These are phyloP conservation scores for Peromyscus attwateri DNA, from an alignment of 2,797 vertebrate genomes.

Conservation along the genomic window DNA sequence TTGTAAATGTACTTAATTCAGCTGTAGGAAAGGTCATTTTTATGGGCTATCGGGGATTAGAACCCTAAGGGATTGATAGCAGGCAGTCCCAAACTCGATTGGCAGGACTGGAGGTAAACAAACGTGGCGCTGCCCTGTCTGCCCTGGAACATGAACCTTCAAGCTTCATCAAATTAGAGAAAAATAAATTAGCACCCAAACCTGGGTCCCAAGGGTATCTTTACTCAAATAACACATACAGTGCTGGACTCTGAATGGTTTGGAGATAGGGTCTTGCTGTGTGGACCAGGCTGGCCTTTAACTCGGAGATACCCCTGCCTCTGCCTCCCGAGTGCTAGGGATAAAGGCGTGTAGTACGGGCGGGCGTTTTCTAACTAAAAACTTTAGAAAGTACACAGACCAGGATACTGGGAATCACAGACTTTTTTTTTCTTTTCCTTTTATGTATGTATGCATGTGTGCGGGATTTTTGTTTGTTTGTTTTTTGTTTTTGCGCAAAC, in stretches of 20 bases:
- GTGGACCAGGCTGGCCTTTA: background rate
- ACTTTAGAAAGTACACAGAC: background rate
- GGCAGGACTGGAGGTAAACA: background rate
- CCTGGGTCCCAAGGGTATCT: background rate
- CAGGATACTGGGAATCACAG: background rate
- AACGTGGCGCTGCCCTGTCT: background rate
- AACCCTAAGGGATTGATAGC: background rate
- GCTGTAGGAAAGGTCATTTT: background rate
- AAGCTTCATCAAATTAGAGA: background rate
- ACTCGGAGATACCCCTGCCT: background rate
- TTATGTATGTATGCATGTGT: background rate
- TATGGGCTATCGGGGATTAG: background rate
- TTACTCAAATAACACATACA: background rate
- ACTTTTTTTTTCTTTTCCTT: no score
- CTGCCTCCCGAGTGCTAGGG: background rate
- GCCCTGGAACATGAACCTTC: background rate
- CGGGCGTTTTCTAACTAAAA: background rate
- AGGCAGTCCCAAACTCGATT: background rate
- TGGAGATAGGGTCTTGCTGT: background rate
- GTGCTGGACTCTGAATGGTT: background rate
- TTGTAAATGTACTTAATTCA: conserved; percentile 9
- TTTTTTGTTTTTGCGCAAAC: background rate
- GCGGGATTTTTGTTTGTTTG: background rate
- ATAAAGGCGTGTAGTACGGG: no score
- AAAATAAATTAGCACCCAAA: conserved; percentile 14